Base-by-base conservation (phyloP, 2,888 invertebrate species). In the Drosophila putrida region DNA sequence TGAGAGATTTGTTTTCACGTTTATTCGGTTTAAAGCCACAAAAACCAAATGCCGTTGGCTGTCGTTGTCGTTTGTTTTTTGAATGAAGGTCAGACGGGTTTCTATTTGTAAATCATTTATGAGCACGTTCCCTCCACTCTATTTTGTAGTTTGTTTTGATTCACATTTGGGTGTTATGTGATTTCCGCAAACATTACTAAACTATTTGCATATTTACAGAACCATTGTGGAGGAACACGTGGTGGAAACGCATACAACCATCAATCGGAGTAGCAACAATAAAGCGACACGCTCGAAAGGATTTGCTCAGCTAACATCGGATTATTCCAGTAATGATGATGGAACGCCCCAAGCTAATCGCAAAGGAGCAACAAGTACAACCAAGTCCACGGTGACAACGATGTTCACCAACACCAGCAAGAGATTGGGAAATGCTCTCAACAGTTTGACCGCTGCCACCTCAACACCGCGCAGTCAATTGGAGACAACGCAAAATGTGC, bases 321-420 rank as follows among this genome's bases (percentile, higher is more conserved):
- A 95, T 89, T 95, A 95, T 85, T 94, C 89, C 4, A 94, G 94
- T 4, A 94, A 94, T 4, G 94, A 94, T 74, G 94, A 94, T 68
- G 72, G 75, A 27, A 90, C 90, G 44, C 90, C 92, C 25, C 90
- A 90, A 54, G 61, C 67, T 2, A 82, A 62, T 4, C 78, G 38
- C 31, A n/a, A 33, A 27, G 27, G 31, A 20, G 20, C 43, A n/a
- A 10, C 44, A 25, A 44, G 6, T 10, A 58, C 44, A 36, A 49
- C 61, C 44, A 68, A 65, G 31, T 67, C 80, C 50, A 75, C 67
- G 38, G 64, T 77, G 59, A 70, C 75, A 20, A 77, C 64, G 43
- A 70, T 78, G 66, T 28, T 80, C 4, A 69, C 53, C 25, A 82
- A 84, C 62, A 80, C 63, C 54, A 74, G 69, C 59, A 74, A 67